Base-by-base conservation (phyloP, 2,797 vertebrate genomes). In the Megalops cyprinoides region DNA sequence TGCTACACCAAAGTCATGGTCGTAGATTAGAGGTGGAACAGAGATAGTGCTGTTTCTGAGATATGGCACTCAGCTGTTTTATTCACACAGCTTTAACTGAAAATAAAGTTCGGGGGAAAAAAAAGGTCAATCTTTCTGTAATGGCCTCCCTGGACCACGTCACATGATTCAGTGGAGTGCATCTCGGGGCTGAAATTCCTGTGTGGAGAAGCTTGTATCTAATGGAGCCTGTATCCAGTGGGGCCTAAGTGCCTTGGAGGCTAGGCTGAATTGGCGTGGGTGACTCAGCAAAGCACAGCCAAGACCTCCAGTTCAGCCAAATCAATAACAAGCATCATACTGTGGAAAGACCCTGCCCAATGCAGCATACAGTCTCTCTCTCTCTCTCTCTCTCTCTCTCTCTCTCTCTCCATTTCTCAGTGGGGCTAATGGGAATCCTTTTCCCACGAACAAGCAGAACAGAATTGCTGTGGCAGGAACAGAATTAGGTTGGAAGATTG, bases 381-480 rank as follows among this genome's bases (percentile, higher is more conserved):
- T n/a, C n/a, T n/a, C n/a, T n/a, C n/a, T n/a, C n/a, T n/a, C n/a
- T n/a, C n/a, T n/a, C n/a, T n/a, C n/a, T n/a, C n/a, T n/a, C n/a
- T n/a, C n/a, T n/a, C n/a, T n/a, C n/a, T n/a, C n/a, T n/a, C n/a
- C n/a, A n/a, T n/a, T n/a, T n/a, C n/a, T 69, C 65, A 42, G 42
- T 18, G 3, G 37, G 37, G 69, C 65, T 42, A 69, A 69, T 9
- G 15, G 18, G 4, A 14, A 37, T 4, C 9, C 39, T 42, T 69
- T 69, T 42, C 37, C 42, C 34, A 39, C 42, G 65, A 69, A 69
- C 34, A 34, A 69, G 65, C 65, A 69, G 37, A 42, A 69, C 34
- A 69, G 37, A 69, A 42, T 37, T n/a, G 37, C 20, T 69, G 18
- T 20, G 23, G 65, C 34, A 69, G 37, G 5, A n/a, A 69, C 10